These are phyloP conservation scores for Desoria tigrina DNA, from an alignment of 2,888 invertebrate species.

Conservation along the genomic window DNA sequence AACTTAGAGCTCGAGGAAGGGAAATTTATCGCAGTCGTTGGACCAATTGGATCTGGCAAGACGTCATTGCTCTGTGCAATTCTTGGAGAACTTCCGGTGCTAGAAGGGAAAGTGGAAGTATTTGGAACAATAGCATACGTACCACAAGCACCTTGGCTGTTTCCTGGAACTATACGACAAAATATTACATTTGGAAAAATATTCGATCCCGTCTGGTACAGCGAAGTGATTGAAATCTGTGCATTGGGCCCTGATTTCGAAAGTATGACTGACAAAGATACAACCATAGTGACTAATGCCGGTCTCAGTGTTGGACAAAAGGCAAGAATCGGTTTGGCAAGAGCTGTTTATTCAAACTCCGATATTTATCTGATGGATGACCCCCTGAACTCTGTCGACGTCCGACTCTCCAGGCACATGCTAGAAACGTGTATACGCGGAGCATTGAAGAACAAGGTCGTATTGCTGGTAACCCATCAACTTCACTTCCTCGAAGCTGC, in stretches of 20 bases:
- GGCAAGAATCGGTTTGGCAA: slow-evolving; percentile 60
- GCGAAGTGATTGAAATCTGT: slow-evolving; percentile 60
- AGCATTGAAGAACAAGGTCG: slow-evolving; percentile 31
- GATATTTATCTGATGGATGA: slow-evolving; percentile 48
- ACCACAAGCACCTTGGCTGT: slow-evolving; percentile 59
- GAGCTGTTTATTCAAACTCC: slow-evolving; percentile 46
- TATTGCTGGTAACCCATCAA: slow-evolving; percentile 47
- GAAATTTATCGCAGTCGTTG: slow-evolving; percentile 73
- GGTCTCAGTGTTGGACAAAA: slow-evolving; percentile 59
- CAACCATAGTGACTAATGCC: slow-evolving; percentile 61
- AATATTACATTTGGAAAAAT: slow-evolving; percentile 45
- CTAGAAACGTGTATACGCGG: slow-evolving; percentile 41
- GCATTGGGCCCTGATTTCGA: slow-evolving; percentile 59
- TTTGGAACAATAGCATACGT: slow-evolving; percentile 68
- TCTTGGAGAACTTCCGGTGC: slow-evolving; percentile 69
- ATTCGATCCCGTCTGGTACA: slow-evolving; percentile 31
- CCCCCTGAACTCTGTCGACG: slow-evolving; percentile 43
- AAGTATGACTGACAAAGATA: slow-evolving; percentile 59
- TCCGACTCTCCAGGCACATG: slow-evolving; percentile 33
- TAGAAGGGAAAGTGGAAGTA: slow-evolving; percentile 65
- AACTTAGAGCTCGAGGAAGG: slow-evolving; percentile 57
- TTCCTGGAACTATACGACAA: slow-evolving; percentile 38
- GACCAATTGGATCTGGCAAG: slow-evolving; percentile 67
- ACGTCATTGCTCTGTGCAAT: slow-evolving; percentile 65
- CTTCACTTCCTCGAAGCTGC: slow-evolving; percentile 40